Percentiles rank a stretch among this genome's conserved stretches.
Evolutionary conservation across 2,888 invertebrate species (phyloP).

Genomic region (Sinhomidia bicolor): DNA sequence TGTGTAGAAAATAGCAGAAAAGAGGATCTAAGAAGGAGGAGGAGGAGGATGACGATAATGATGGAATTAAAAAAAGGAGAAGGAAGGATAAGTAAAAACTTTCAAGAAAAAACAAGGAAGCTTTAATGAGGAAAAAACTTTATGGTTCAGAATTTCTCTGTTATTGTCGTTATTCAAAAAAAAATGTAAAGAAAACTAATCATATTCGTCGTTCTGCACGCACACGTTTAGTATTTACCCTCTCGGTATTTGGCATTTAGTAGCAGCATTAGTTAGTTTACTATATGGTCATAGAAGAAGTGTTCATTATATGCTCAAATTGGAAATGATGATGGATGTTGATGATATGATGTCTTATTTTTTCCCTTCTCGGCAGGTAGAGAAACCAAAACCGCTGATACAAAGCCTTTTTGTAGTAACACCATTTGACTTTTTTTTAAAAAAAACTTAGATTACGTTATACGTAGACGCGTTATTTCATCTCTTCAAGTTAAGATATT

Average conservation of each 20-base stretch:
- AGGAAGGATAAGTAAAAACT: slow-evolving; percentile 51
- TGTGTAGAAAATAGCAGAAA: slow-evolving; percentile 15
- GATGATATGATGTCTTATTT: not conserved
- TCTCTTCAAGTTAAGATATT: no score
- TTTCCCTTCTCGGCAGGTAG: not conserved
- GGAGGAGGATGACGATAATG: slow-evolving; percentile 43
- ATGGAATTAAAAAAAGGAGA: slow-evolving; percentile 66
- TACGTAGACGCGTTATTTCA: no score
- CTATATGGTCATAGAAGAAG: not conserved
- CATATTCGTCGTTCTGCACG: slow-evolving; percentile 27
- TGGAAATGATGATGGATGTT: not conserved
- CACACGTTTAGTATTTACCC: not conserved
- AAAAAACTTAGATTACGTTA: no score
- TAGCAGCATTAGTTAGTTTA: not conserved
- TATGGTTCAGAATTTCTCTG: slow-evolving; percentile 13
- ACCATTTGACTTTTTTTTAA: no score
- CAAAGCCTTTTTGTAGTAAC: no score
- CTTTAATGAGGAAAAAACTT: slow-evolving; percentile 62
- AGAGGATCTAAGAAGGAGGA: not conserved
- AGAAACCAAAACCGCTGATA: not conserved
- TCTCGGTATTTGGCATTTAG: not conserved
- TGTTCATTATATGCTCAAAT: not conserved
- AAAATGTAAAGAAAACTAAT: slow-evolving; percentile 8
- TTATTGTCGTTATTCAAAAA: slow-evolving; percentile 7
- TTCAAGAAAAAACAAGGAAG: slow-evolving; percentile 71